phyloP scores from a whole-genome alignment of 2,113 vertebrate genomes.

The Scatophagus argus region DNA sequence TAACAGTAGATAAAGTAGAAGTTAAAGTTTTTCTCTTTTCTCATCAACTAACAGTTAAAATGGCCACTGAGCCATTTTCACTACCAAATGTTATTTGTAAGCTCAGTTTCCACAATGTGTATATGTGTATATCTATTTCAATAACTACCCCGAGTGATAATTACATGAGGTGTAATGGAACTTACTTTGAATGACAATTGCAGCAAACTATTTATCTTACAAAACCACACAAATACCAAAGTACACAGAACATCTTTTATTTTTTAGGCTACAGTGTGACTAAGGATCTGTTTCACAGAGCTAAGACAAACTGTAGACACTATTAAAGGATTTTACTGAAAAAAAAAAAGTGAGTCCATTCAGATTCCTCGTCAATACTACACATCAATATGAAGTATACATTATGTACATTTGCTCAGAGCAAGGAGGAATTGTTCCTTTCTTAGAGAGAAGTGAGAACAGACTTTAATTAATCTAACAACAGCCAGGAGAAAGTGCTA shows the following conservation, averaged over 20 bases:
- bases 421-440: constrained; percentile 31
- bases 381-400: constrained; percentile 68
- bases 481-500: not conserved
- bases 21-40: no score
- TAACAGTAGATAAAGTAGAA: not conserved
- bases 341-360: constrained; percentile 47
- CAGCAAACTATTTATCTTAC: not conserved
- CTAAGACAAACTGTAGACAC: constrained; percentile 56
- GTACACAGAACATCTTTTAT: constrained; percentile 65
- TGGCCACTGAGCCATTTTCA: no score
- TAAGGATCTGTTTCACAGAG: constrained; percentile 53
- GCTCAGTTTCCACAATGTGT: not conserved
- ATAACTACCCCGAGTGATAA: not conserved
- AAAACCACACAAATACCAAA: constrained; percentile 26
- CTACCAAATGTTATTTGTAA: no score
- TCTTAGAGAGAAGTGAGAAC: constrained; percentile 14
- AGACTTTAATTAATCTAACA: constrained; percentile 11
- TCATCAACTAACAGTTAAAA: not conserved
- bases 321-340: constrained; percentile 49
- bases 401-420: constrained; percentile 69
- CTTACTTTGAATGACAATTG: not conserved
- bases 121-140: not conserved
- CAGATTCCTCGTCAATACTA: constrained; percentile 54
- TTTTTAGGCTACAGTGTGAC: constrained; percentile 60
- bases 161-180: not conserved